Base-by-base conservation (phyloP, 2,113 vertebrate species). In the Psophia crepitans region DNA sequence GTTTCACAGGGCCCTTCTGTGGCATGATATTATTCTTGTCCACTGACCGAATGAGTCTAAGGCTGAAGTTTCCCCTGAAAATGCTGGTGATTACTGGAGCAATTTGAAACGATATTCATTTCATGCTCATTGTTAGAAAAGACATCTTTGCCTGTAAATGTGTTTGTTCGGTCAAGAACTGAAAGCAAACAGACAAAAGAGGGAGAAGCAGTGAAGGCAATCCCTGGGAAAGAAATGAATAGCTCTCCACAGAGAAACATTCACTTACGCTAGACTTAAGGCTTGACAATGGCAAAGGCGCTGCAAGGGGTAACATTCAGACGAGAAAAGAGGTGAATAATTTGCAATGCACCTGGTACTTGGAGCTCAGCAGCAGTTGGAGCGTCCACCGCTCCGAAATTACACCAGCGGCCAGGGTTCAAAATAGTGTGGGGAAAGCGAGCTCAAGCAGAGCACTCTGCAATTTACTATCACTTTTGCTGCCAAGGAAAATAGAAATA, bases 341-440 rank as follows among this genome's bases (percentile, higher is more conserved):
- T 82, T 66, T 61, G 17, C 70, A 57, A 9, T 17, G 44, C 75
- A 79, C 39, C 89, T 44, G 85, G 35, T 87, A 43, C 66, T 74
- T 7, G 0, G 56, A 58, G 48, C 75, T 63, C 18, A 7, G 58
- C 5, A 81, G 58, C 78, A 77, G 43, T 48, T 41, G 60, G 43
- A 87, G 32, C 1, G 1, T 23, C 89, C 65, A 6, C 48, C n/a
- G 41, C 65, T 74, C 27, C 33, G 54, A 87, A 84, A 89, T 53
- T 18, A 14, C 60, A 44, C 48, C 30, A 23, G 69, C 3, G 1
- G 33, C n/a, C 61, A 8, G 53, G 5, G 43, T 51, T 80, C 85
- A 57, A 16, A 3, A 7, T 1, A 8, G 1, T 1, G 0, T 8
- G 46, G 68, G 57, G 20, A 22, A 65, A 64, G n/a, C 0, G 1